phyloP scores from a whole-genome alignment of 2,888 invertebrate genomes.

The Trissolcus japonicus region DNA sequence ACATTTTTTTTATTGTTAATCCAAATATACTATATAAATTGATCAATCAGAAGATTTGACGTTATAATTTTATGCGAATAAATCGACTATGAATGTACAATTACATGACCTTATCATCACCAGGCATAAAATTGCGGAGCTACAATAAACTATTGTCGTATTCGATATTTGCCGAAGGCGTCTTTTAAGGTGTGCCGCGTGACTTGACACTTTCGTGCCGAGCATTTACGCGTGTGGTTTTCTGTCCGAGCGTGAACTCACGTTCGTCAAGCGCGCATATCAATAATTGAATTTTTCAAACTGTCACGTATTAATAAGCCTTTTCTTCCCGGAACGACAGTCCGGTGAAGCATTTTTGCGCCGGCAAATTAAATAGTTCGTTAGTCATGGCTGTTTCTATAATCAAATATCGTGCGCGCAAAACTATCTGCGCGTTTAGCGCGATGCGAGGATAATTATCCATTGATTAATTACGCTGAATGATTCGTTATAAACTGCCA shows the following conservation, averaged over 20 bases:
- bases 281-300: conserved; percentile 49
- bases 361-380: conserved; percentile 16
- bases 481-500: conserved; percentile 8
- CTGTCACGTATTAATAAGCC: conserved; percentile 34
- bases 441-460: conserved; percentile 12
- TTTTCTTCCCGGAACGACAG: conserved; percentile 10
- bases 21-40: too few relatives aligned
- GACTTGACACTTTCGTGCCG: conserved; percentile 51
- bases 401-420: neutral
- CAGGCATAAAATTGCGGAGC: conserved; percentile 31
- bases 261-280: conserved; percentile 46
- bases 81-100: conserved; percentile 1
- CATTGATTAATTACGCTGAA: conserved; percentile 11
- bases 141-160: conserved; percentile 42
- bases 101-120: conserved; percentile 23
- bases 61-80: neutral
- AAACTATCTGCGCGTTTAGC: too few relatives aligned
- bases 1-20: too few relatives aligned
- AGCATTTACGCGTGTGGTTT: conserved; percentile 17
- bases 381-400: conserved; percentile 17
- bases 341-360: neutral
- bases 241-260: conserved; percentile 17
- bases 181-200: conserved; percentile 53
- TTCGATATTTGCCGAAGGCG: conserved; percentile 49
- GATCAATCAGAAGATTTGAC: neutral